Evolutionary conservation across 2,113 vertebrate genomes (phyloP).

Genomic region (Ophthalmolycus amberensis): DNA sequence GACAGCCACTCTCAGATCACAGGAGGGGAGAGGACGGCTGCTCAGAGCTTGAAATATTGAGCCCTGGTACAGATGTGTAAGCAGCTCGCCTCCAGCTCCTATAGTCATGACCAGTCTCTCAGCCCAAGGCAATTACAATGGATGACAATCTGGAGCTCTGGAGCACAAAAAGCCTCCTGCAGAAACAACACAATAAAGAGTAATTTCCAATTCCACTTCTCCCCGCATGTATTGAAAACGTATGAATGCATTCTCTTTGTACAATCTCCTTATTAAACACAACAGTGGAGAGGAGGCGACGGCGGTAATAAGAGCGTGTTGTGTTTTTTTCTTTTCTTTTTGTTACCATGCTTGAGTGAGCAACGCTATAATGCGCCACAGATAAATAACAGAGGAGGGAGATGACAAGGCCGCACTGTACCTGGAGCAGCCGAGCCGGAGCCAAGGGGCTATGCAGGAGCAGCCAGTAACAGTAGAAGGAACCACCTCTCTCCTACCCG

Average conservation of each 20-base stretch:
- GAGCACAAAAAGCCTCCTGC: constrained; percentile 50
- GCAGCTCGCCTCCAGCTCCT: constrained; percentile 63
- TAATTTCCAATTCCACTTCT: constrained; percentile 55
- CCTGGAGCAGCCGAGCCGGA: constrained; percentile 52
- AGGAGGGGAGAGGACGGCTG: constrained; percentile 54
- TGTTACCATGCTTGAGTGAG: constrained; percentile 30
- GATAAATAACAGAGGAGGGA: constrained; percentile 60
- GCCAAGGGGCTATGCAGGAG: constrained; percentile 53
- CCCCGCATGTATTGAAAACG: constrained; percentile 55
- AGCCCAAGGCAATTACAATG: constrained; percentile 76
- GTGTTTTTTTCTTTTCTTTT: neutral
- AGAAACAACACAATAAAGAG: constrained; percentile 63
- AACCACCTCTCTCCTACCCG: constrained; percentile 50
- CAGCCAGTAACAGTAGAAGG: constrained; percentile 54
- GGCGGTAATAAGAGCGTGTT: constrained; percentile 34
- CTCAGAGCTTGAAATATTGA: constrained; percentile 76
- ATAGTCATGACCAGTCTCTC: constrained; percentile 68
- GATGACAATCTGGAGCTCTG: constrained; percentile 57
- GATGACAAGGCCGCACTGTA: constrained; percentile 54
- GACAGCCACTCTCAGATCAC: constrained; percentile 71
- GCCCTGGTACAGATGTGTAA: constrained; percentile 55
- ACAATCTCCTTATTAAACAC: constrained; percentile 52
- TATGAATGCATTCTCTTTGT: constrained; percentile 59
- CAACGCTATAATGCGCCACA: constrained; percentile 13
- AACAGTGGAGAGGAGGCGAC: constrained; percentile 26